Conservation (phyloP, 2,113 vertebrate species). For the Pseudorhombus dupliciocellatus region DNA sequence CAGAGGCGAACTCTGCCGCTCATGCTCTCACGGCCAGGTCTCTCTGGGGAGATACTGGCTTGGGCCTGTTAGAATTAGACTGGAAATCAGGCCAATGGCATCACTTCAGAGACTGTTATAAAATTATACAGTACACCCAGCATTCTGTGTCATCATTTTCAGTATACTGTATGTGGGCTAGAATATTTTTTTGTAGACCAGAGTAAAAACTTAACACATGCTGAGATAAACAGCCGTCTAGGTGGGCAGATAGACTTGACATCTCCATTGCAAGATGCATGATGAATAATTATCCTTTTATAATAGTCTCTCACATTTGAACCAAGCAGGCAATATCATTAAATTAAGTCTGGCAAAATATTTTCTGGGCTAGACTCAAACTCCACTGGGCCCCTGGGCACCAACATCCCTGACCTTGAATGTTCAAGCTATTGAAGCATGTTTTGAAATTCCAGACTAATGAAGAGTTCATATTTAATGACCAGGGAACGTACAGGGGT, state of each 20-base stretch:
- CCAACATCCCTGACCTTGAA: neutral
- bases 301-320: too few relatives aligned
- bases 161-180: slow-evolving; percentile 36
- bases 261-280: slow-evolving; percentile 21
- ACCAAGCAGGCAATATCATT: neutral
- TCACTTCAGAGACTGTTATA: slow-evolving; percentile 58
- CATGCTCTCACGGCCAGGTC: slow-evolving; percentile 44
- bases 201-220: slow-evolving; percentile 19
- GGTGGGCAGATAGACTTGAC: slow-evolving; percentile 19
- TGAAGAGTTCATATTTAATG: neutral
- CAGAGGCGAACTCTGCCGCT: slow-evolving; percentile 41
- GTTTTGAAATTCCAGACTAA: neutral
- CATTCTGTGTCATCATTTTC: slow-evolving; percentile 38
- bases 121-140: slow-evolving; percentile 42
- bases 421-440: neutral
- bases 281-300: neutral
- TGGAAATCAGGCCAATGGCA: slow-evolving; percentile 60
- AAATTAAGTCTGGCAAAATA: neutral
- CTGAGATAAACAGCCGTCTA: slow-evolving; percentile 8
- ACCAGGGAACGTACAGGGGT: neutral
- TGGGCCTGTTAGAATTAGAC: slow-evolving; percentile 55
- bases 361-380: too few relatives aligned
- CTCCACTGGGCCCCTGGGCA: neutral
- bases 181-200: slow-evolving; percentile 11
- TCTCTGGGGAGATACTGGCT: slow-evolving; percentile 48